Evolutionary conservation across 2,888 invertebrate species (phyloP).

Genomic region (Tenthredo scrophulariae): DNA sequence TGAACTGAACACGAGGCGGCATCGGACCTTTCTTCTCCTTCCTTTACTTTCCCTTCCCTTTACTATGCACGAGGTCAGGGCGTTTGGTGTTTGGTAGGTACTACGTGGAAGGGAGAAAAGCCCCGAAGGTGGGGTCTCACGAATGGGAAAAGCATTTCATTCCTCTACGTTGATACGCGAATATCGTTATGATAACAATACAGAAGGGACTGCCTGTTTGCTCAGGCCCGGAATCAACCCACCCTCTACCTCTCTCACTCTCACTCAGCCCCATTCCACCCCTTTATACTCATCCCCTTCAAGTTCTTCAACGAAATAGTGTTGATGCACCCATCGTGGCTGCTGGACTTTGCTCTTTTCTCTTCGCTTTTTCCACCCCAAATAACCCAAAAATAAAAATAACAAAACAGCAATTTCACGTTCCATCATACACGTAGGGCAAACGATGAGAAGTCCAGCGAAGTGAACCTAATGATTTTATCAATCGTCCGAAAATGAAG

Average conservation of each 20-base stretch:
- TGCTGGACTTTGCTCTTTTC: slow-evolving; percentile 56
- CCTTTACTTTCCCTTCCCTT: not conserved
- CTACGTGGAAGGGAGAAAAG: slow-evolving; percentile 1
- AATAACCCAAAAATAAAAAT: not conserved
- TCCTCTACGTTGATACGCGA: slow-evolving; percentile 52
- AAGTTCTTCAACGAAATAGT: slow-evolving; percentile 50
- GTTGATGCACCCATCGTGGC: slow-evolving; percentile 51
- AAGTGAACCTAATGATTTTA: not conserved
- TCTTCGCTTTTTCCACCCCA: not conserved
- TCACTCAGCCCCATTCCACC: slow-evolving; percentile 1
- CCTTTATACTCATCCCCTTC: slow-evolving; percentile 25
- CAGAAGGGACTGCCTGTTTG: slow-evolving; percentile 65
- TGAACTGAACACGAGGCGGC: not conserved
- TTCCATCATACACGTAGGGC: not conserved
- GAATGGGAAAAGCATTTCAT: slow-evolving; percentile 33
- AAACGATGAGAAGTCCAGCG: not conserved
- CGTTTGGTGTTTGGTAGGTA: slow-evolving; percentile 13
- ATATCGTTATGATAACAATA: slow-evolving; percentile 68
- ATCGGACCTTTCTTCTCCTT: slow-evolving; percentile 30
- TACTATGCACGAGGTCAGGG: not conserved
- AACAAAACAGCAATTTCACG: not conserved
- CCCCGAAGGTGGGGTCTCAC: not conserved
- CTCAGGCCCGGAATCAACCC: slow-evolving; percentile 63
- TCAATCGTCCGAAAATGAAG: too few relatives aligned
- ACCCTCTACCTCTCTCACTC: not conserved